Base-by-base conservation (phyloP, 2,888 invertebrate species). In the Beris chalybata region DNA sequence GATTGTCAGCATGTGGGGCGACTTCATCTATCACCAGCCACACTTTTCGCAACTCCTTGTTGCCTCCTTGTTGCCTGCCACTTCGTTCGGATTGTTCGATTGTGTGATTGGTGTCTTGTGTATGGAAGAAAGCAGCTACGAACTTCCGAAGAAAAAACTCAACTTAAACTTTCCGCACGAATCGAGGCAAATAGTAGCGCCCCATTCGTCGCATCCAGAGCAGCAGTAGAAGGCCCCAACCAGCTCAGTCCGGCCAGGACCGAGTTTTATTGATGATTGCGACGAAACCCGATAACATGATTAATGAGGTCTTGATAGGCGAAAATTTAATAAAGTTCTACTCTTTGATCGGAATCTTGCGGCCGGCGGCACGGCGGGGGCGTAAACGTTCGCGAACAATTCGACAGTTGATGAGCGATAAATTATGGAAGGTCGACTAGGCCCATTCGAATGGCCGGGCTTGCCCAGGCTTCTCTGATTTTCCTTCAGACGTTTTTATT, bases 271-370 rank as follows among this genome's bases (percentile, higher is more conserved):
- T 44, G 58, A 64, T 64, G 59, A 68, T 58, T 68, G 63, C 57
- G 68, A 66, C 66, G 68, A 68, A 68, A 45, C 52, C 53, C 53
- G 68, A 68, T 68, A 68, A 68, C 58, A 66, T 68, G 66, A 68
- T 68, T 68, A 68, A 66, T 68, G 66, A 66, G 59, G 47, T 45
- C 59, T 66, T 68, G 64, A 68, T 68, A 64, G 68, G 50, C 64
- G 64, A 66, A 64, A 64, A 66, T 58, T 47, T 59, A 65, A 68
- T 68, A 63, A 61, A 68, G 55, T 50, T 55, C 32, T 43, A 50
- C 55, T 47, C 58, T 32, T 30, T 55, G 59, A 58, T 22, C 45
- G 54, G 29, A 22, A 54, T 64, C 44, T n/a, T 11, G 47, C 50
- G 44, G 61, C 22, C 22, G 22, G 61, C 61, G 61, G 61, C 13